These are phyloP conservation scores for Nymphicus hollandicus DNA, from an alignment of 2,113 vertebrate genomes.

Conservation along the genomic window DNA sequence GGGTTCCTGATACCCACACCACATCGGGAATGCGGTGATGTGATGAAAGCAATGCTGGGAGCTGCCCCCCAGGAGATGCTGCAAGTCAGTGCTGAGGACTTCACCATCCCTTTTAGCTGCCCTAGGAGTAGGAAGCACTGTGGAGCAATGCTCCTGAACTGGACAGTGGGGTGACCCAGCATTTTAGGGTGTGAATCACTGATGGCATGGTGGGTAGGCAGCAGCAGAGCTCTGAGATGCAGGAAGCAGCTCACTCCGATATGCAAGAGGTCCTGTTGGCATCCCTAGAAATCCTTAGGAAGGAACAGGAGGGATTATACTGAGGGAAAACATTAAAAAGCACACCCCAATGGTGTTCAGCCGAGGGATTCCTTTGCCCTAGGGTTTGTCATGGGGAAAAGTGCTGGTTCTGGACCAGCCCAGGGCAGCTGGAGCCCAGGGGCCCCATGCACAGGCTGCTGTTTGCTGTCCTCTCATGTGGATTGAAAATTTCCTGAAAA, in stretches of 20 bases:
- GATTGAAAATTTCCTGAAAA: not conserved
- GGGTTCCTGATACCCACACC: not conserved
- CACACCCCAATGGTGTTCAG: not conserved
- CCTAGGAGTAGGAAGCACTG: fast-evolving
- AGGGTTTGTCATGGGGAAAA: not conserved
- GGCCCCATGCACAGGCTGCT: not conserved
- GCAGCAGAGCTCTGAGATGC: not conserved
- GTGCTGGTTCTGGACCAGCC: not conserved
- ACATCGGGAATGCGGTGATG: not conserved
- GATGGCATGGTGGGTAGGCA: not conserved
- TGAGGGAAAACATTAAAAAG: fast-evolving
- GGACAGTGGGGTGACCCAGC: not conserved
- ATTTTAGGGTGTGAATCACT: not conserved
- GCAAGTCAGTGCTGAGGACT: not conserved
- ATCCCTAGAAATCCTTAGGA: not conserved
- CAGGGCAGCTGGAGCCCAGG: not conserved
- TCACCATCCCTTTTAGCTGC: not conserved
- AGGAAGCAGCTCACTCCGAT: fast-evolving
- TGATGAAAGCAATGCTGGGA: not conserved
- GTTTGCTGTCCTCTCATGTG: not conserved
- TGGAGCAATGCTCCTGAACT: not conserved
- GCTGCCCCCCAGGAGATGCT: not conserved
- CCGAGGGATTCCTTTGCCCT: not conserved
- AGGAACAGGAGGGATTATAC: not conserved
- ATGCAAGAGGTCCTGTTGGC: not conserved